Conservation (phyloP, 2,113 vertebrate species). For the Cranoglanis bouderius region DNA sequence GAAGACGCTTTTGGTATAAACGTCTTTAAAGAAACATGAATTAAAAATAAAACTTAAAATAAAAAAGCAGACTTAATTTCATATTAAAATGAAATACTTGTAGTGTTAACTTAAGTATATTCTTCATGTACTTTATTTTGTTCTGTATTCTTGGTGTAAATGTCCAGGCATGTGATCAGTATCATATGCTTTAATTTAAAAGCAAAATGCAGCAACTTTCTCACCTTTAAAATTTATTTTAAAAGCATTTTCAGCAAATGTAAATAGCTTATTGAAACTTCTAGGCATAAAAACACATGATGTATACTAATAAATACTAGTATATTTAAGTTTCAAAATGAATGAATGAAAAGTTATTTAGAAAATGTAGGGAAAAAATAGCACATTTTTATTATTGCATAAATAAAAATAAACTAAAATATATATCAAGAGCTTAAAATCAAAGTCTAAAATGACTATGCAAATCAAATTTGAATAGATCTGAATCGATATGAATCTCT, state of each 20-base stretch:
- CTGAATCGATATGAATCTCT: background rate
- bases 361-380: background rate
- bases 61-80: background rate
- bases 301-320: background rate
- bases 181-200: background rate
- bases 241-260: background rate
- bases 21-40: background rate
- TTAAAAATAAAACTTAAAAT: background rate
- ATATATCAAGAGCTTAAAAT: background rate
- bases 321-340: background rate
- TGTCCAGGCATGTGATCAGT: background rate
- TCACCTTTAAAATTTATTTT: background rate
- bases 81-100: background rate
- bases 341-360: background rate
- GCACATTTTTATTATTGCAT: background rate
- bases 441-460: background rate
- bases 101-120: background rate
- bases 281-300: background rate
- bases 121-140: background rate
- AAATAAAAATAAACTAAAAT: background rate
- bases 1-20: background rate
- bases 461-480: background rate
- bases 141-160: background rate
- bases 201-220: background rate
- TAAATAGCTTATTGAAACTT: background rate